phyloP scores from a whole-genome alignment of 2,888 invertebrate genomes.

The Hirtodrosophila alboralis region DNA sequence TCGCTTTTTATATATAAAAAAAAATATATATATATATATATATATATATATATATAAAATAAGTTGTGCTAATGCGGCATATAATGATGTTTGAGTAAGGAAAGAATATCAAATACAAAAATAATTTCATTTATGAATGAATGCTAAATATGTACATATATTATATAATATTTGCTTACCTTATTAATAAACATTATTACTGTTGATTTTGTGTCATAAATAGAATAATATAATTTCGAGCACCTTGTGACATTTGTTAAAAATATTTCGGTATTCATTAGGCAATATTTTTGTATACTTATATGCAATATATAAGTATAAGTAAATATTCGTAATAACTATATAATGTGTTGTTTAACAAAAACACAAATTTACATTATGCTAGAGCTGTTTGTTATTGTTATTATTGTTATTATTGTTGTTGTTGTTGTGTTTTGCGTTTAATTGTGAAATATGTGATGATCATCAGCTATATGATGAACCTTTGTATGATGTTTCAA shows the following conservation, averaged over 20 bases:
- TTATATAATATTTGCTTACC: slow-evolving; percentile 4
- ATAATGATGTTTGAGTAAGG: neutral
- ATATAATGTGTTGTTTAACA: neutral
- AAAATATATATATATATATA: too few species aligned
- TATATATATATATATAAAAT: neutral
- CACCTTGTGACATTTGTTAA: slow-evolving; percentile 1
- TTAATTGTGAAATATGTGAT: slow-evolving; percentile 2
- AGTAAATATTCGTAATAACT: slow-evolving; percentile 1
- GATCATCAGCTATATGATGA: neutral
- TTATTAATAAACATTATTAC: neutral
- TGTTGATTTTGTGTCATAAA: neutral
- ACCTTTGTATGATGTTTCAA: neutral
- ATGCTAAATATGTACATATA: slow-evolving; percentile 6
- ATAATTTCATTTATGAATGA: neutral
- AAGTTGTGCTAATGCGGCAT: slow-evolving; percentile 22
- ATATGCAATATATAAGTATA: slow-evolving; percentile 4
- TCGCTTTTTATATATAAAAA: too few species aligned
- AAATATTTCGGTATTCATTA: slow-evolving; percentile 2
- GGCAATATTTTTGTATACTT: neutral
- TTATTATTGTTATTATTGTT: slow-evolving; percentile 14
- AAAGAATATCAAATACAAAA: neutral
- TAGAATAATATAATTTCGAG: slow-evolving; percentile 1
- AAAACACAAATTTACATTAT: slow-evolving; percentile 4
- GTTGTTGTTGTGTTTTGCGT: slow-evolving; percentile 16
- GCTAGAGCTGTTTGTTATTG: slow-evolving; percentile 23